Conservation (phyloP, 2,888 invertebrate genomes). For the Parochlus steinenii region DNA sequence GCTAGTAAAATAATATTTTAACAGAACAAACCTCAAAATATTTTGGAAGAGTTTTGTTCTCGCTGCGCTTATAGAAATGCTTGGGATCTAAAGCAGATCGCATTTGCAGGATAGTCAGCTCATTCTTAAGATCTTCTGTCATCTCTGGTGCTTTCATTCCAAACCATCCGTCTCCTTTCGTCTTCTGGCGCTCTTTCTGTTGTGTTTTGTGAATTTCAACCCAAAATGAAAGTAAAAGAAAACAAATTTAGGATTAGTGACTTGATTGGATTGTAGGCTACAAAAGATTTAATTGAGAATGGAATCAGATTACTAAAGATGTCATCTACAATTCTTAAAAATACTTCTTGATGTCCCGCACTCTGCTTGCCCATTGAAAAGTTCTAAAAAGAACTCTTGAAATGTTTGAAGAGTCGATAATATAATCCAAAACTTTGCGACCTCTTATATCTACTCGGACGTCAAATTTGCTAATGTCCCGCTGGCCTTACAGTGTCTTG, state of each 20-base stretch:
- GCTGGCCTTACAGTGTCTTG: constrained; percentile 29
- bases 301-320: constrained; percentile 32
- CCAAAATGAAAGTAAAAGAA: not conserved
- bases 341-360: constrained; percentile 6
- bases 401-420: constrained; percentile 8
- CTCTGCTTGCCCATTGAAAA: constrained; percentile 10
- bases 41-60: constrained; percentile 72
- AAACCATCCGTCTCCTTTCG: constrained; percentile 80
- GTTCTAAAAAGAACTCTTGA: constrained; percentile 19
- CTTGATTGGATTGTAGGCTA: no score
- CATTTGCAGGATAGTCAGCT: constrained; percentile 83
- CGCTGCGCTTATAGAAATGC: constrained; percentile 88
- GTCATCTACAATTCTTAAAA: constrained; percentile 13
- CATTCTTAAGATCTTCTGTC: constrained; percentile 73
- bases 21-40: constrained; percentile 63
- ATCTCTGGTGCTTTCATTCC: constrained; percentile 76
- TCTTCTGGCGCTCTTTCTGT: constrained; percentile 55
- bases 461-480: constrained; percentile 20
- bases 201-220: constrained; percentile 7
- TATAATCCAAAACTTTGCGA: not conserved
- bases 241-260: not conserved
- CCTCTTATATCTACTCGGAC: not conserved
- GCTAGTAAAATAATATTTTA: constrained; percentile 10
- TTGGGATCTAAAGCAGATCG: constrained; percentile 82
- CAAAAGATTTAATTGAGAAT: not conserved